Conservation (phyloP, 2,113 vertebrate species). For the Piaya cayana region DNA sequence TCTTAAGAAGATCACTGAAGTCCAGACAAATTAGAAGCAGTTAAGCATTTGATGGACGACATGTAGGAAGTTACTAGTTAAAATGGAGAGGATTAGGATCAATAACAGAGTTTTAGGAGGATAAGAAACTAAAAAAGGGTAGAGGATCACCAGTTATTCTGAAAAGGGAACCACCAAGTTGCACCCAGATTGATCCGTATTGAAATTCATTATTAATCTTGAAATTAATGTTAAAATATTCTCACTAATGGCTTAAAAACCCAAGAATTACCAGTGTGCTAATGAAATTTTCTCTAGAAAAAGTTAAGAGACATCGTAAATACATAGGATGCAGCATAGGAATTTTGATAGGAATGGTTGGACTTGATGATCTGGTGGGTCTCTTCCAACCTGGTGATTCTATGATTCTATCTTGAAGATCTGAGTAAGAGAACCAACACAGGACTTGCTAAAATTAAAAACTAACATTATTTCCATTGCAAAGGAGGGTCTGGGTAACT, state of each 20-base stretch:
- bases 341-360: too few species aligned
- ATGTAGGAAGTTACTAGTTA: slow-evolving; percentile 43
- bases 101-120: slow-evolving; percentile 5
- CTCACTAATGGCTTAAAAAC: neutral
- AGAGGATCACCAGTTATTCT: neutral
- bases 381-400: too few species aligned
- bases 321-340: too few species aligned
- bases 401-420: neutral
- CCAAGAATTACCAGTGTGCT: neutral
- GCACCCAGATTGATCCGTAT: neutral
- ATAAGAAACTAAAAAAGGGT: slow-evolving; percentile 41
- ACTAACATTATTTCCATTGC: neutral
- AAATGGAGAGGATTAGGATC: slow-evolving; percentile 47
- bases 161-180: neutral
- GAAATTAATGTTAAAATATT: neutral
- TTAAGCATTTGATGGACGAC: slow-evolving; percentile 18
- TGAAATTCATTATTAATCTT: neutral
- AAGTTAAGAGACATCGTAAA: neutral
- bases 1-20: slow-evolving; percentile 61
- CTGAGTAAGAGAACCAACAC: neutral
- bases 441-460: neutral
- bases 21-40: slow-evolving; percentile 45
- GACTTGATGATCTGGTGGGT: too few species aligned
- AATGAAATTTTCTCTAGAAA: neutral
- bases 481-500: neutral